phyloP scores from a whole-genome alignment of 2,113 vertebrate species.

The Elaphurus davidianus region DNA sequence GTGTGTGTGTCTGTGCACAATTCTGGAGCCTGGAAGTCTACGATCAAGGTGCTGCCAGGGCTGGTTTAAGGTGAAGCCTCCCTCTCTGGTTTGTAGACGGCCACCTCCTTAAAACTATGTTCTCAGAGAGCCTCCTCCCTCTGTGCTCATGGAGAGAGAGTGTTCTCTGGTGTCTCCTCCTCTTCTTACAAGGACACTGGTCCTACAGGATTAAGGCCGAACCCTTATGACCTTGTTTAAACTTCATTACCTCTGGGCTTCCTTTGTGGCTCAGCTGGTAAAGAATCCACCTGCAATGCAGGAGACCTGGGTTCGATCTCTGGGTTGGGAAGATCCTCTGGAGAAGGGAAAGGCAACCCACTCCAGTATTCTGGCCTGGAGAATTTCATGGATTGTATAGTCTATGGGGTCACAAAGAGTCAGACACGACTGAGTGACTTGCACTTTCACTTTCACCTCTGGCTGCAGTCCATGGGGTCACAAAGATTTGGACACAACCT shows the following conservation, averaged over 20 bases:
- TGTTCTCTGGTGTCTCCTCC: background rate
- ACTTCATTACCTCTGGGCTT: background rate
- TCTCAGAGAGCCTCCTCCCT: background rate
- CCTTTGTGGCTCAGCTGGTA: background rate
- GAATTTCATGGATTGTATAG: background rate
- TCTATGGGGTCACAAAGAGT: background rate
- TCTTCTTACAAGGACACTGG: background rate
- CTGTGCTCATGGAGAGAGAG: background rate
- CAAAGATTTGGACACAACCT: background rate
- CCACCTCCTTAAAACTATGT: background rate
- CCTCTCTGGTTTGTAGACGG: background rate
- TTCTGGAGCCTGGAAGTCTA: background rate
- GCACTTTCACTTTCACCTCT: background rate
- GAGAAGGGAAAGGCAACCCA: background rate
- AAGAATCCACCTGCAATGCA: background rate
- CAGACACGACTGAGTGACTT: background rate
- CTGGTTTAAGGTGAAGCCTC: background rate
- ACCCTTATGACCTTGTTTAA: background rate
- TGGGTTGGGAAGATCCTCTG: background rate
- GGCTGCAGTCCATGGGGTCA: background rate
- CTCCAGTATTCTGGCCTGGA: background rate
- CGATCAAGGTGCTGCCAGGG: background rate
- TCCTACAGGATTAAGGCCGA: background rate
- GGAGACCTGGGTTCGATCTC: background rate
- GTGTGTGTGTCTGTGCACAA: too few relatives aligned